phyloP scores from a whole-genome alignment of 2,888 invertebrate species.

The Eristalinus sepulchralis region DNA sequence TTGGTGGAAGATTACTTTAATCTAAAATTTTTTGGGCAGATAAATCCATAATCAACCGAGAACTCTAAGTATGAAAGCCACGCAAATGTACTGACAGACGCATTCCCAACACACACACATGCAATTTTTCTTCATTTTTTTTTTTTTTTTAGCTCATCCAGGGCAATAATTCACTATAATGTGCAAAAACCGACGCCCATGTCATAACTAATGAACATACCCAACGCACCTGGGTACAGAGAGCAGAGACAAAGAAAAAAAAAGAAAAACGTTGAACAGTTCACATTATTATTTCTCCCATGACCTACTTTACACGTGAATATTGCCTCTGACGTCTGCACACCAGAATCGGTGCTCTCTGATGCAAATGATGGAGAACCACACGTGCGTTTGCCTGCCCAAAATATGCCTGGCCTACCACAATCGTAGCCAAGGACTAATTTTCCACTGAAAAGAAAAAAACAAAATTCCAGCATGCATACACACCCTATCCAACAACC shows the following conservation, averaged over 20 bases:
- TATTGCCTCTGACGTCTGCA: constrained; percentile 39
- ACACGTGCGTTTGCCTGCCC: constrained; percentile 28
- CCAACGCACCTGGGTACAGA: constrained; percentile 57
- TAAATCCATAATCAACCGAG: no score
- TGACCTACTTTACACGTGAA: constrained; percentile 54
- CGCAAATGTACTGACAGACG: neutral
- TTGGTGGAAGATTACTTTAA: no score
- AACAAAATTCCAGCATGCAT: neutral
- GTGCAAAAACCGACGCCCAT: constrained; percentile 45
- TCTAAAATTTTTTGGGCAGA: no score
- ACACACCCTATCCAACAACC: neutral
- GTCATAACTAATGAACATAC: constrained; percentile 64
- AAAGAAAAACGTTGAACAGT: neutral
- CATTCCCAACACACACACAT: neutral
- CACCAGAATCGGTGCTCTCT: constrained; percentile 17
- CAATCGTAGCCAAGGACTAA: constrained; percentile 17
- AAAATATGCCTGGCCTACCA: constrained; percentile 21
- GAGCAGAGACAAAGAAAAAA: constrained; percentile 4
- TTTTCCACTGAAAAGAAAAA: constrained; percentile 1
- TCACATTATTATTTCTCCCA: constrained; percentile 52
- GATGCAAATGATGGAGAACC: constrained; percentile 52
- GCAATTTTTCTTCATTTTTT: neutral
- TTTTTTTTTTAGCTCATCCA: constrained; percentile 1
- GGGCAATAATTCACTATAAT: constrained; percentile 50
- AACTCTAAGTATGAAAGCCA: neutral